A percentile compares a stretch with the other conserved stretches of the same genome.
Evolutionary conservation across 92 coral and sea anemone genomes (phyloP).

Genomic region (Palythoa grandis): DNA sequence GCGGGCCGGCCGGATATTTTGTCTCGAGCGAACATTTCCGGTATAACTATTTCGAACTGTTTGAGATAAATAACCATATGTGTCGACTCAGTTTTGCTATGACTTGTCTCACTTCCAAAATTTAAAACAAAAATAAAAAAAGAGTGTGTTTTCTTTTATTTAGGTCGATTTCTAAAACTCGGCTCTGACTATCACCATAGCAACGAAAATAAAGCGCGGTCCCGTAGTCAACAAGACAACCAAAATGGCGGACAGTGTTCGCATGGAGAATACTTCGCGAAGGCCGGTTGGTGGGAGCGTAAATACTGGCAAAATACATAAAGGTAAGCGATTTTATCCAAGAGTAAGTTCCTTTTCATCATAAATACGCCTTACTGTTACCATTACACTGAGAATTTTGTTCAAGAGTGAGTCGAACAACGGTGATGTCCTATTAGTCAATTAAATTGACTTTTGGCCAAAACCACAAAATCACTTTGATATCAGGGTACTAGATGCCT

Average conservation of each 20-base stretch:
- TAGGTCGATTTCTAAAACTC: too few species aligned
- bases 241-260: conserved; percentile 98
- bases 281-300: conserved; percentile 92
- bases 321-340: conserved; percentile 60
- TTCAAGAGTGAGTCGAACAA: too few species aligned
- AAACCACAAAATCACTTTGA: too few species aligned
- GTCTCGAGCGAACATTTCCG: too few species aligned
- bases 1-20: too few species aligned
- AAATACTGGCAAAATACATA: conserved; percentile 89
- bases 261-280: conserved; percentile 70
- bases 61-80: too few species aligned
- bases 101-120: neutral
- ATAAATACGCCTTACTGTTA: neutral
- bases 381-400: neutral
- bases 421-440: too few species aligned
- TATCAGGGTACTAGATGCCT: too few species aligned
- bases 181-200: conserved; percentile 14
- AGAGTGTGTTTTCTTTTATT: neutral
- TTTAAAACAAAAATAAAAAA: neutral
- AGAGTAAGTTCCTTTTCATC: neutral
- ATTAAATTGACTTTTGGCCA: too few species aligned
- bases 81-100: too few species aligned
- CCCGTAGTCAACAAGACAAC: conserved; percentile 35
- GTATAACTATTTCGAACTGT: too few species aligned
- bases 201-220: conserved; percentile 32